Conservation (phyloP, 2,113 vertebrate species). For the Lophius piscatorius region DNA sequence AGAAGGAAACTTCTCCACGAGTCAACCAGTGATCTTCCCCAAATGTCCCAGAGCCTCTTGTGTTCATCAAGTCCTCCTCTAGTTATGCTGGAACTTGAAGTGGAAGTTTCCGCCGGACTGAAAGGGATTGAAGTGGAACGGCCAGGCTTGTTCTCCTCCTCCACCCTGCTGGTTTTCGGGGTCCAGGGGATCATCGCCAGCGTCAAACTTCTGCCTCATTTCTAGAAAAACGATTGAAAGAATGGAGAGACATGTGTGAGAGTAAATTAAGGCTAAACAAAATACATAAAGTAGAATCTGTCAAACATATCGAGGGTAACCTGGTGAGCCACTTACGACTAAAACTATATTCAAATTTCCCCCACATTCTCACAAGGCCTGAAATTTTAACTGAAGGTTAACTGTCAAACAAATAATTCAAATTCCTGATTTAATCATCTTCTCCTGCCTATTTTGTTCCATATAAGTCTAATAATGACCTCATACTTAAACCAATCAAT, state of each 20-base stretch:
- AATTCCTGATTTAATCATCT: too few relatives aligned
- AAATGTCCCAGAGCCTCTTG: not conserved
- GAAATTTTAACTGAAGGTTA: too few relatives aligned
- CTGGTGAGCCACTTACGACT: too few relatives aligned
- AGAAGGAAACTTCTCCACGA: slow-evolving; percentile 31
- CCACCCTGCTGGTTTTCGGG: slow-evolving; percentile 85
- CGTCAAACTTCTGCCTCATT: slow-evolving; percentile 88
- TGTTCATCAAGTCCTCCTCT: slow-evolving; percentile 36
- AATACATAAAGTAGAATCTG: not conserved
- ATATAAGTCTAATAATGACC: too few relatives aligned
- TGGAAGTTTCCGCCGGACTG: slow-evolving; percentile 85
- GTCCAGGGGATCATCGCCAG: slow-evolving; percentile 85
- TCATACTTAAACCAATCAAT: too few relatives aligned
- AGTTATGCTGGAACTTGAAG: slow-evolving; percentile 87
- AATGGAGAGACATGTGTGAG: not conserved
- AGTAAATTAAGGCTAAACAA: not conserved
- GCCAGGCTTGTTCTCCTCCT: slow-evolving; percentile 79
- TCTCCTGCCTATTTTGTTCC: not conserved
- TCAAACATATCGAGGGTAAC: not conserved
- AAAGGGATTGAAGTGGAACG: slow-evolving; percentile 86
- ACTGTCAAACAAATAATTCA: too few relatives aligned
- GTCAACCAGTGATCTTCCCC: not conserved
- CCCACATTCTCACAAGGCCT: too few relatives aligned
- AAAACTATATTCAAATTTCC: too few relatives aligned
- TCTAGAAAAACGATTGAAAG: slow-evolving; percentile 58